Base-by-base conservation (phyloP, 92 coral and sea anemone genomes). In the Virgularia gustaviana region DNA sequence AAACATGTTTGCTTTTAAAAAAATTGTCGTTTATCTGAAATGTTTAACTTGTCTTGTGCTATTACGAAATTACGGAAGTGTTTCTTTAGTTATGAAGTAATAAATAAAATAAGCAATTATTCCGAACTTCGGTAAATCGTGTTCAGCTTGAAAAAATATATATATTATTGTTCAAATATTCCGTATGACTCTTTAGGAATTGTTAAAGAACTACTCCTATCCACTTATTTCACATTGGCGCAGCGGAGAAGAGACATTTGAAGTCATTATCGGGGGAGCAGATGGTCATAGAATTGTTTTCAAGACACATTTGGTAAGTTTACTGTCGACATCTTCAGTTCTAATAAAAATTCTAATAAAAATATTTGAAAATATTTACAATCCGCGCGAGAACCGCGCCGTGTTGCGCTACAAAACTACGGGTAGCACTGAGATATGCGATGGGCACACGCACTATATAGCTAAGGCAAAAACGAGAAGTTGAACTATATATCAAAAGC, bases 211-310 rank as follows among this genome's bases (percentile, higher is more conserved):
- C 55, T 68, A 68, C 34, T 1, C 75, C 8, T 68, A 68, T 22
- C 16, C 12, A 3, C 62, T 49, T 31, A 68, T 68, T 12, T 68
- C 75, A 15, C 75, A 68, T 28, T 68, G 75, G 75, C 75, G 75
- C 16, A 68, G 75, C 36, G 75, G 75, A 30, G 75, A 68, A 11
- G 60, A 49, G 34, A 68, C 75, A 33, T 68, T 68, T 49, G 75
- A 68, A 38, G 62, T 68, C 11, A 68, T 68, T 9, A 51, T 49
- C 35, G 75, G 75, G 19, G 75, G 75, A 7, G 36, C 55, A 8
- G 75, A 68, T 18, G 75, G 75, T 31, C 32, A 12, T n/a, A 49
- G 75, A 49, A 68, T 68, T 34, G 75, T 68, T 51, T 68, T 68
- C 38, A 68, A 13, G 45, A 68, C 61, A 1, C 75, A 68, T 38